Conservation (phyloP, 1,140 invertebrate species). For the Sarcophaga bullata region DNA sequence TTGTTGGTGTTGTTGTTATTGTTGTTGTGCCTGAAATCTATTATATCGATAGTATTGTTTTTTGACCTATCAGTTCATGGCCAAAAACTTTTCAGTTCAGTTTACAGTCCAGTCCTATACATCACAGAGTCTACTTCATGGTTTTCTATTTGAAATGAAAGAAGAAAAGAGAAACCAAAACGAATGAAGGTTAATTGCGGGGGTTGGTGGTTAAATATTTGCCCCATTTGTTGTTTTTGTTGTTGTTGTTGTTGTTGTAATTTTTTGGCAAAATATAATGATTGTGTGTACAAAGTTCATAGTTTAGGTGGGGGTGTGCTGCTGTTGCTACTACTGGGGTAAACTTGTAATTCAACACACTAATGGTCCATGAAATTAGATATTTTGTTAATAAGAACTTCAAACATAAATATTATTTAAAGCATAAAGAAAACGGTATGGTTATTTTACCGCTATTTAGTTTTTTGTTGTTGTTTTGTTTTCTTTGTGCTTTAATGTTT, state of each 20-base stretch:
- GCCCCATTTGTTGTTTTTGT: background rate
- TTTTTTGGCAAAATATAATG: background rate
- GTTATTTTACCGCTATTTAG: background rate
- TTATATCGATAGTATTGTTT: slow-evolving; percentile 20
- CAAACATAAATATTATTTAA: slow-evolving; percentile 19
- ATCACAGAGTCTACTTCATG: background rate
- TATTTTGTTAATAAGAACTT: slow-evolving; percentile 33
- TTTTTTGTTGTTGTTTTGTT: background rate
- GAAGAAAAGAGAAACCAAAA: no score
- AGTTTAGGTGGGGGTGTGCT: background rate
- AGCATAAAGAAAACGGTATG: background rate
- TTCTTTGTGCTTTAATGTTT: no score
- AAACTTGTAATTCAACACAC: slow-evolving; percentile 32
- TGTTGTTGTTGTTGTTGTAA: background rate
- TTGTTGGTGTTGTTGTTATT: background rate
- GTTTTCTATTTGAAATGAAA: no score
- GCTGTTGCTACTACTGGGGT: background rate
- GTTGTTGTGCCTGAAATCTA: background rate
- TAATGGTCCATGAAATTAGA: slow-evolving; percentile 39
- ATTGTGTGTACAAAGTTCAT: background rate
- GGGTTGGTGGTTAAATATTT: background rate
- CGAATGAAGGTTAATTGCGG: background rate
- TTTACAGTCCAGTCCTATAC: no score
- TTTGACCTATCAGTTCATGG: slow-evolving; percentile 36
- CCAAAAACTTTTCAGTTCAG: slow-evolving; percentile 22